Evolutionary conservation across 2,888 invertebrate genomes (phyloP), one percentile per base, ranked within the genome.

Genomic region (Acanthoscelides obtectus): DNA sequence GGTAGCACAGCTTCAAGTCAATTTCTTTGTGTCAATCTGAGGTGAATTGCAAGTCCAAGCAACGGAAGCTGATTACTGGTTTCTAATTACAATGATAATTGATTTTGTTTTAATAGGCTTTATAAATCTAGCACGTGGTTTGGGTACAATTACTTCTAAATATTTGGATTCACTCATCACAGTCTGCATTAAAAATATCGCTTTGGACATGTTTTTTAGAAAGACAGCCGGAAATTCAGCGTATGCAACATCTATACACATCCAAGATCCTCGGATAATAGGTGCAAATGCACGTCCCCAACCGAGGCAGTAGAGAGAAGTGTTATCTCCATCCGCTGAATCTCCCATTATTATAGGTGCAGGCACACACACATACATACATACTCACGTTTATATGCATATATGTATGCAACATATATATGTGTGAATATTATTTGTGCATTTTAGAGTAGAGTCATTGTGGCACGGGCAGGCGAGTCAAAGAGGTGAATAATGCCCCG

Each of bases 401-500:
- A 45, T 45, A 45, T 45, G 45, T 45, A 12, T n/a, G n/a, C n/a
- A n/a, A n/a, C 12, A 45, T 12, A 45, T 45, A 45, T 45, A 45
- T 45, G 45, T 45, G 68, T 69, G 22, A 66, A 66, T 69, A 70
- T 73, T 73, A 75, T 76, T 76, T 73, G 74, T 75, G 73, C 74
- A 72, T 76, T 76, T 76, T 74, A 74, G 74, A 74, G 70, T 72
- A 71, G 65, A 73, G 69, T 45, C 45, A 45, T 45, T 45, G 45
- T 45, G 45, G 3, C 45, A 17, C 45, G 45, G 45, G 45, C 45
- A 45, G 45, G 45, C 45, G 45, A 45, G 45, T 72, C 73, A 74
- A 74, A 75, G 74, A 72, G 74, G 75, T 72, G 71, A 74, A 75
- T 75, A 71, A 72, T 72, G 72, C 70, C 71, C 74, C 72, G 70